Conservation (phyloP, 2,797 vertebrate species). For the Gadopsis bispinosus region DNA sequence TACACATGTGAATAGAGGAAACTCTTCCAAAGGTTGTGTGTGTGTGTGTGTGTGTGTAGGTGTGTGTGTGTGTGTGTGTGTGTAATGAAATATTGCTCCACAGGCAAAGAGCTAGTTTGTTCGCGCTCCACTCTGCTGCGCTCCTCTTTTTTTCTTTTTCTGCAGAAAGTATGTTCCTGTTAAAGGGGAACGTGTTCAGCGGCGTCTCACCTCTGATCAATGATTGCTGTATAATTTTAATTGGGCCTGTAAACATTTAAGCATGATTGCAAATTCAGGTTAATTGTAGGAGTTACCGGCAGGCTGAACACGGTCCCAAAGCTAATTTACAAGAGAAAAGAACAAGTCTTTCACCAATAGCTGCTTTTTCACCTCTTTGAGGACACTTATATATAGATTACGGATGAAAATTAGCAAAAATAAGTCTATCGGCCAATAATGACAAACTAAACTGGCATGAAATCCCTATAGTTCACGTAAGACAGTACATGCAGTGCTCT, state of each 20-base stretch:
- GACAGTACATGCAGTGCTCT: neutral
- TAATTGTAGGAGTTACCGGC: slow-evolving; percentile 8
- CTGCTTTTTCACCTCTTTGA: neutral
- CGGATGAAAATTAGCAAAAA: neutral
- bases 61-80: neutral
- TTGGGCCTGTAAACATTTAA: slow-evolving; percentile 29
- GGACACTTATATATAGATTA: neutral
- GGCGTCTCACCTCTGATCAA: slow-evolving; percentile 20
- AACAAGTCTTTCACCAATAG: neutral
- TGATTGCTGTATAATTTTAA: slow-evolving; percentile 28
- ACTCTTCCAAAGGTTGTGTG: neutral
- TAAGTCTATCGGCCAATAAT: neutral
- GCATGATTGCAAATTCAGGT: slow-evolving; percentile 28
- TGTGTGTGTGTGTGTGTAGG: neutral
- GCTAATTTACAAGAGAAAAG: neutral
- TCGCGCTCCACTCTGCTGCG: neutral
- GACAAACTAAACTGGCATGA: neutral
- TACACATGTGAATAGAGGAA: neutral
- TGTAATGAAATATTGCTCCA: slow-evolving; percentile 17
- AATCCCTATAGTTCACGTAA: neutral
- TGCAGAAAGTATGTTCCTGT: neutral
- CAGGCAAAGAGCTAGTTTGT: neutral
- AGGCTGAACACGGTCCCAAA: neutral
- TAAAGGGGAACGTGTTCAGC: neutral
- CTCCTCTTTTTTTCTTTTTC: neutral